Base-by-base conservation (phyloP, 2,888 invertebrate genomes). In the Odontomyia ornata region DNA sequence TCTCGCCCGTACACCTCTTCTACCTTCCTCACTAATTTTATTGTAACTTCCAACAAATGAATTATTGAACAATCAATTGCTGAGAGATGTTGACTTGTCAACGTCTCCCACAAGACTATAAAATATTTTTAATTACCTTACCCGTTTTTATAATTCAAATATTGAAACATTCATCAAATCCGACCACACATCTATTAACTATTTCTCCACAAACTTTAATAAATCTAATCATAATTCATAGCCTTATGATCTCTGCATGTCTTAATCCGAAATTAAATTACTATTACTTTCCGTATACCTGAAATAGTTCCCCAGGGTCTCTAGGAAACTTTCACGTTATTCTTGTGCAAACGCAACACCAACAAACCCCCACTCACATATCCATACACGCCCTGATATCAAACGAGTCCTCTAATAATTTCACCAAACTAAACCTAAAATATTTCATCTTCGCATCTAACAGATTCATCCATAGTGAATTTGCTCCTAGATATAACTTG, bases 211-310 rank as follows among this genome's bases (percentile, higher is more conserved):
- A 27, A 13, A 60, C 0, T 60, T 60, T 60, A 60, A 13, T 23
- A 18, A 56, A 60, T 2, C 60, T 36, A 52, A 62, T 75, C 46
- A 28, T 75, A 28, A 43, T 36, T 36, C 13, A 60, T 23, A 71
- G 47, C 23, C 43, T n/a, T 43, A 65, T 43, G 18, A 43, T 56
- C 15, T 30, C 23, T 27, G 72, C 72, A 52, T 46, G 28, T 56
- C 72, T 78, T 78, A 78, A 78, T 78, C 76, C 76, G 57, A 76
- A 78, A 78, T 78, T 76, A 76, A 78, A 78, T 78, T 78, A 78
- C 67, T 67, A 67, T 78, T 46, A 72, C 57, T 73, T 69, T 11
- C 25, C 47, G 9, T 69, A 60, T 76, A 76, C 78, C 73, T 76
- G 78, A 76, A 78, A 78, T 72, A 76, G 76, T 27, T 78, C 78